These are phyloP conservation scores for Synergus laeviventris DNA, from an alignment of 2,888 invertebrate genomes.

Conservation along the genomic window DNA sequence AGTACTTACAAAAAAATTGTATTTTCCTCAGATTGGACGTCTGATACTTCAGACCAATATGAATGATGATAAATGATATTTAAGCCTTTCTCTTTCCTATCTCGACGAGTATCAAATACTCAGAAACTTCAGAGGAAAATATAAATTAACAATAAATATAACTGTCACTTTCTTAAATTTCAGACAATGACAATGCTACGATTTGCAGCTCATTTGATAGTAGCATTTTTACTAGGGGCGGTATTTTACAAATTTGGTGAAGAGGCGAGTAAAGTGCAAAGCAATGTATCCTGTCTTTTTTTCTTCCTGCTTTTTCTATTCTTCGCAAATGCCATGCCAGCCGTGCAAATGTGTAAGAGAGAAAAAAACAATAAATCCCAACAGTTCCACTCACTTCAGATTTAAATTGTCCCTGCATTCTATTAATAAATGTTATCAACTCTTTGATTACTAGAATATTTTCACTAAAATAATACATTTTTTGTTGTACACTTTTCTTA, in stretches of 20 bases:
- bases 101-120: too few relatives aligned
- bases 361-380: neutral
- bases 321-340: conserved; percentile 82
- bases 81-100: too few relatives aligned
- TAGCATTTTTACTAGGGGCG: conserved; percentile 79
- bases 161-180: conserved; percentile 43
- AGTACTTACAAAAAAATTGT: too few relatives aligned
- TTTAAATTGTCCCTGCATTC: neutral
- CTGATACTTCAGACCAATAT: too few relatives aligned
- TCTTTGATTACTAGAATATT: neutral
- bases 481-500: neutral
- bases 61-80: too few relatives aligned
- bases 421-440: neutral
- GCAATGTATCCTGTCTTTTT: conserved; percentile 80
- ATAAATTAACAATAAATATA: neutral
- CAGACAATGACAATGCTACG: conserved; percentile 77
- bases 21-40: too few relatives aligned
- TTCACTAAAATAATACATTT: neutral
- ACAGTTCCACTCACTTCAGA: neutral
- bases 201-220: conserved; percentile 77
- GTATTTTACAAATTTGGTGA: conserved; percentile 80
- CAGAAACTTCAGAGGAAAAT: neutral
- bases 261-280: conserved; percentile 77
- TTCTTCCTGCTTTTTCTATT: conserved; percentile 81
- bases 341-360: conserved; percentile 81